Conservation (phyloP, 2,888 invertebrate species). For the Chrysolina haemoptera region DNA sequence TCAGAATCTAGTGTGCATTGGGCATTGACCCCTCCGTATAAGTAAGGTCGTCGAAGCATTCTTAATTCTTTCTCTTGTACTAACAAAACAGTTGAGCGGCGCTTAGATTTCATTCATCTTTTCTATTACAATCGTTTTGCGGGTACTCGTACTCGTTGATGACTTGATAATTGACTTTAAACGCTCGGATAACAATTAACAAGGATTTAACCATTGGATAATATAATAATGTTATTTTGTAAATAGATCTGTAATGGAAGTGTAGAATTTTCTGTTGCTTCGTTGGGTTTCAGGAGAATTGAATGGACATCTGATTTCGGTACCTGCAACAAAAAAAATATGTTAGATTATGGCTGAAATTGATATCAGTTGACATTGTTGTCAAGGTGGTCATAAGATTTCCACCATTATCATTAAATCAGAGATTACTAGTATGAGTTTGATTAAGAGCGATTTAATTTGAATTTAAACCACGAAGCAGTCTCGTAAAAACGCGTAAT, state of each 20-base stretch:
- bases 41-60: conserved; percentile 58
- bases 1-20: conserved; percentile 62
- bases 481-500: no score
- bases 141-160: not conserved
- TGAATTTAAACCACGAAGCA: no score
- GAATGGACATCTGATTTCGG: conserved; percentile 51
- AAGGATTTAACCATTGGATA: conserved; percentile 41
- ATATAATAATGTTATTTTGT: not conserved
- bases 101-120: conserved; percentile 37
- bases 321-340: conserved; percentile 53
- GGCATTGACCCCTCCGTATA: conserved; percentile 62
- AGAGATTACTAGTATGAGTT: no score
- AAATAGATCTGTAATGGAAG: conserved; percentile 12
- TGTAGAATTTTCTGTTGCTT: conserved; percentile 27
- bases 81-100: conserved; percentile 43
- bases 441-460: no score
- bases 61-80: conserved; percentile 37
- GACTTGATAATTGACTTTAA: not conserved
- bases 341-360: no score
- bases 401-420: no score
- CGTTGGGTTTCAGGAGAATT: conserved; percentile 48
- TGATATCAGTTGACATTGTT: no score
- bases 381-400: no score
- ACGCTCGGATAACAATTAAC: not conserved
- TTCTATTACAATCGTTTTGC: not conserved